Evolutionary conservation across 2,113 vertebrate genomes (phyloP).

Genomic region (Rhadina sibilatrix): DNA sequence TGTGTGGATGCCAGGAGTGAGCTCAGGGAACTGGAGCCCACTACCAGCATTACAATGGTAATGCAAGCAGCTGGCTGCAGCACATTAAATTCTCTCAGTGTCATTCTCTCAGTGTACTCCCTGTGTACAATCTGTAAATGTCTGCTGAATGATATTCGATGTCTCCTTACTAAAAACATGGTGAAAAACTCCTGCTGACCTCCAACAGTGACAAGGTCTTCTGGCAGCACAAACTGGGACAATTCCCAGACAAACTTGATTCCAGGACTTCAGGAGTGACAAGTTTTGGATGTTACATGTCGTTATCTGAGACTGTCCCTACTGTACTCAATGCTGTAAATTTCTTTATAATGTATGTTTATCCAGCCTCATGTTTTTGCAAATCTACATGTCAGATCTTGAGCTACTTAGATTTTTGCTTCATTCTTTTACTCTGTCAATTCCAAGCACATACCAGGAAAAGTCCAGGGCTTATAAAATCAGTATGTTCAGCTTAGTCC

Average conservation of each 20-base stretch:
- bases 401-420: background rate
- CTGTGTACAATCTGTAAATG: background rate
- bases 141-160: background rate
- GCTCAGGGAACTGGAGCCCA: background rate
- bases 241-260: background rate
- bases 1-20: background rate
- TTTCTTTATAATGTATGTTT: background rate
- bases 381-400: background rate
- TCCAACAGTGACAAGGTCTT: background rate
- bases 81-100: background rate
- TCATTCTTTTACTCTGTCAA: background rate
- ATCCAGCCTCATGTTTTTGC: background rate
- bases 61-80: background rate
- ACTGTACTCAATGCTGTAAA: background rate
- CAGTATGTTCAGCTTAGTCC: background rate
- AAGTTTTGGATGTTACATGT: background rate
- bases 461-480: background rate
- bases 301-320: background rate
- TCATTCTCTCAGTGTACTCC: background rate
- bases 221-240: background rate
- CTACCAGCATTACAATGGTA: background rate
- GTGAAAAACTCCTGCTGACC: background rate
- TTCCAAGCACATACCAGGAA: background rate
- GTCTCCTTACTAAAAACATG: background rate
- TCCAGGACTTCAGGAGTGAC: background rate